Evolutionary conservation across 2,113 vertebrate genomes (phyloP).

Genomic region (Pardalotus punctatus): DNA sequence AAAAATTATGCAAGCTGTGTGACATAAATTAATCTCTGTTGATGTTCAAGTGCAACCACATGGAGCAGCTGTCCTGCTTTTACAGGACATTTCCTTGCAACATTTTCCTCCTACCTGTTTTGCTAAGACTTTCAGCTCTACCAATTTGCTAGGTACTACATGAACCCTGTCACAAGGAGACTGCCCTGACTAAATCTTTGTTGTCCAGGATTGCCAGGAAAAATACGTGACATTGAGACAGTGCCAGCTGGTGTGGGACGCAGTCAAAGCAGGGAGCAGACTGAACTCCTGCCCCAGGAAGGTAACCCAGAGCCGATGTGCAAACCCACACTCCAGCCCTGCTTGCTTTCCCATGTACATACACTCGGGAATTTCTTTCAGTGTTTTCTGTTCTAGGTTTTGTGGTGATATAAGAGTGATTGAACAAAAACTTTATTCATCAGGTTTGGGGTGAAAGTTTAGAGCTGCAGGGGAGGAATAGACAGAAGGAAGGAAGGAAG

Average conservation of each 20-base stretch:
- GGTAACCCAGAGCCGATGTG: rapidly evolving
- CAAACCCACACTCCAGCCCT: background rate
- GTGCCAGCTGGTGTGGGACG: background rate
- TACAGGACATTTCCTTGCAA: background rate
- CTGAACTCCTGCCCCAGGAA: background rate
- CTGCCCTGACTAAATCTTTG: background rate
- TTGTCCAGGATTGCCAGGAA: background rate
- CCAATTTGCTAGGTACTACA: background rate
- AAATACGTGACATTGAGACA: background rate
- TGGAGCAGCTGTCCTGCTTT: background rate
- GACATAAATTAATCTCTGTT: background rate
- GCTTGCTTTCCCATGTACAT: background rate
- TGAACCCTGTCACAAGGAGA: background rate
- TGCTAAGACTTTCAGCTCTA: background rate
- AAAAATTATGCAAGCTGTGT: background rate
- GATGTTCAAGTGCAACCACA: background rate
- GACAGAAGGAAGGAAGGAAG: background rate
- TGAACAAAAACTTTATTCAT: background rate
- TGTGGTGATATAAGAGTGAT: background rate
- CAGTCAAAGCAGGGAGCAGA: background rate
- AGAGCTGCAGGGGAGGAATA: background rate
- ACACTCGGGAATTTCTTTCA: background rate
- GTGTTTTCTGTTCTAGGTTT: background rate
- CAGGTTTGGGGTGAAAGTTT: background rate
- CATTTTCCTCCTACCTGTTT: background rate